These are phyloP conservation scores for Drosophila maculinotata DNA, from an alignment of 2,888 invertebrate species.

Conservation along the genomic window DNA sequence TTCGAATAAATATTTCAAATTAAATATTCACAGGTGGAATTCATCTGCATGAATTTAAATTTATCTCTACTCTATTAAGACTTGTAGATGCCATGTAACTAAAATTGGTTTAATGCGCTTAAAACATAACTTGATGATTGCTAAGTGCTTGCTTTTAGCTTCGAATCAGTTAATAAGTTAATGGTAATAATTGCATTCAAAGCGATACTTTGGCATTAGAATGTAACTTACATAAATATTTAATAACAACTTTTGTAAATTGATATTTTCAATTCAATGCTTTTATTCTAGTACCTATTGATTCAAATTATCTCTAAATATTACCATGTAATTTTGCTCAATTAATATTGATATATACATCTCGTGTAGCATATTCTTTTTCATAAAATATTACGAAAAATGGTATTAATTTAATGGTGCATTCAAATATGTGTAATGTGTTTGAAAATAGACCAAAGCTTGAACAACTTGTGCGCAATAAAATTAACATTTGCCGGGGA, in stretches of 20 bases:
- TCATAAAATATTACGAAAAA: not conserved
- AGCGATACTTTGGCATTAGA: too few species aligned
- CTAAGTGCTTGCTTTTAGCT: not conserved
- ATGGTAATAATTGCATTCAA: too few species aligned
- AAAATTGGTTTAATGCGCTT: constrained; percentile 4
- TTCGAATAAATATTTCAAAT: constrained; percentile 25
- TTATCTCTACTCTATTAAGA: not conserved
- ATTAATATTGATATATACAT: too few species aligned
- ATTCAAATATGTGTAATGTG: not conserved
- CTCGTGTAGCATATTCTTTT: too few species aligned
- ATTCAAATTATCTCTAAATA: too few species aligned
- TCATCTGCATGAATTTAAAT: constrained; percentile 16
- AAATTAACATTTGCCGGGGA: not conserved
- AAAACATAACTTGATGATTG: not conserved
- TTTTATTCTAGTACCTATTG: too few species aligned
- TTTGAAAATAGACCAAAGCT: not conserved
- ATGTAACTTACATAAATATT: too few species aligned
- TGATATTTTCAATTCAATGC: too few species aligned
- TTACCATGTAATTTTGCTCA: too few species aligned
- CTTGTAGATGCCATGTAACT: not conserved
- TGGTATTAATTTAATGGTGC: not conserved
- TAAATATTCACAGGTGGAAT: constrained; percentile 1
- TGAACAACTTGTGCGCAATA: not conserved
- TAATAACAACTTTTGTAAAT: too few species aligned
- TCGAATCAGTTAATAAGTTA: not conserved